Evolutionary conservation across 2,888 invertebrate genomes (phyloP).

Genomic region (Trichogramma evanescens): DNA sequence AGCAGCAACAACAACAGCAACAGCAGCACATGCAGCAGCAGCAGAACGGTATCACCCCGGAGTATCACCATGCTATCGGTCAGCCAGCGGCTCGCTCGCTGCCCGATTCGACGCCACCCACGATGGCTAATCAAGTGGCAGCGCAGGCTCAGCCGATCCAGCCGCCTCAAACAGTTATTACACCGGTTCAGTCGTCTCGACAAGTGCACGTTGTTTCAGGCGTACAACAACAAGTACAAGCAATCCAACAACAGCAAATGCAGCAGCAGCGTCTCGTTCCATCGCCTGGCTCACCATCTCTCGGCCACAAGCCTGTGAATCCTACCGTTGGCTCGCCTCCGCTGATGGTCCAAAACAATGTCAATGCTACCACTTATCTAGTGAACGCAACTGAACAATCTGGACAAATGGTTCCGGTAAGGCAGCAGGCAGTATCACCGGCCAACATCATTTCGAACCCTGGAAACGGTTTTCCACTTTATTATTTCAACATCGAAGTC

Average conservation of each 20-base stretch:
- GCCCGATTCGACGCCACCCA: constrained; percentile 1
- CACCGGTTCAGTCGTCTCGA: too few species aligned
- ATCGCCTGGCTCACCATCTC: constrained; percentile 39
- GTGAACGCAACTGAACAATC: too few species aligned
- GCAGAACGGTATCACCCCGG: too few species aligned
- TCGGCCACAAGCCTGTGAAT: constrained; percentile 39
- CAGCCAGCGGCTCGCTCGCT: background rate
- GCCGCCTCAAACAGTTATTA: background rate
- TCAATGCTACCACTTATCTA: too few species aligned
- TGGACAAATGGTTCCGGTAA: background rate
- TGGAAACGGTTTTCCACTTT: constrained; percentile 60
- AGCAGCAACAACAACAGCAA: constrained; percentile 30
- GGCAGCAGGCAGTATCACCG: constrained; percentile 37
- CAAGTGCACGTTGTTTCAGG: background rate
- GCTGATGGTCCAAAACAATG: constrained; percentile 5
- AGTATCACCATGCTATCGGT: background rate
- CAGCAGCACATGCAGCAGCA: too few species aligned
- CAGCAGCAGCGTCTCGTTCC: constrained; percentile 34
- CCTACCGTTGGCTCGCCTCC: constrained; percentile 49
- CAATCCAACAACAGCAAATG: constrained; percentile 37
- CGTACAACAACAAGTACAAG: constrained; percentile 28
- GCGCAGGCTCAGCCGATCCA: constrained; percentile 3
- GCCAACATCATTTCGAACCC: constrained; percentile 52
- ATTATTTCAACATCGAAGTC: constrained; percentile 70
- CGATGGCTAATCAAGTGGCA: background rate